Percentiles rank a stretch among this genome's conserved stretches.
These are phyloP conservation scores for Pogoniulus pusillus DNA, from an alignment of 2,797 vertebrate species.

Conservation along the genomic window DNA sequence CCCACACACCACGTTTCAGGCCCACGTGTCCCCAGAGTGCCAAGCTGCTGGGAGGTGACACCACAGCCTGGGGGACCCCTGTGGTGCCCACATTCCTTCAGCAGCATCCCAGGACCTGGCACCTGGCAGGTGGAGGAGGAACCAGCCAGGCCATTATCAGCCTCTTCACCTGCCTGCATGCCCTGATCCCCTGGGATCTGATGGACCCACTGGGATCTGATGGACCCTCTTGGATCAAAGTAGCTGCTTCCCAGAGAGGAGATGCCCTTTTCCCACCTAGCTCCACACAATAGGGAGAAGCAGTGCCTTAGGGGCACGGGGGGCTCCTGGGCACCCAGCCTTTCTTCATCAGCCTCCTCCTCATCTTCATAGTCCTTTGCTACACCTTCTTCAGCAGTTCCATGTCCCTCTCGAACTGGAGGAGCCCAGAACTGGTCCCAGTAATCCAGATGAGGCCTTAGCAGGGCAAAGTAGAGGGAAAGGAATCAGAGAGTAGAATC, in stretches of 20 bases:
- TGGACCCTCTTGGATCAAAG: background rate
- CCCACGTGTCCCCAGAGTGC: background rate
- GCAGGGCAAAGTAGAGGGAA: too few species aligned
- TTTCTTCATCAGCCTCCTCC: too few species aligned
- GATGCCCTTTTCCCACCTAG: background rate
- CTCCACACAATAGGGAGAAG: background rate
- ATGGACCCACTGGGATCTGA: background rate
- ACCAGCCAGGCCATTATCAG: background rate
- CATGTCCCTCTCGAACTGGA: too few species aligned
- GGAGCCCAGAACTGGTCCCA: too few species aligned
- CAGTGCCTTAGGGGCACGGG: background rate
- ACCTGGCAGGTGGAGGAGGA: background rate
- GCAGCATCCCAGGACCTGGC: background rate
- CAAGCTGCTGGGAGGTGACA: background rate
- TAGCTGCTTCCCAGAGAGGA: background rate
- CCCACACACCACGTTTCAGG: background rate
- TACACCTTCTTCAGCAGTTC: too few species aligned
- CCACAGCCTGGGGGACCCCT: accelerated
- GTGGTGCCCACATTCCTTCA: accelerated
- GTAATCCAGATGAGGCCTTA: too few species aligned
- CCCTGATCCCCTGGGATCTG: background rate
- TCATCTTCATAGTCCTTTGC: too few species aligned
- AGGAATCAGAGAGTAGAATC: too few species aligned
- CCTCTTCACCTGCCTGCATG: background rate
- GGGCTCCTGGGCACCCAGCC: background rate